Percentiles rank a stretch among this genome's conserved stretches.
These are phyloP conservation scores for Agonopterix heracliana DNA, from an alignment of 2,888 invertebrate genomes.

Conservation along the genomic window DNA sequence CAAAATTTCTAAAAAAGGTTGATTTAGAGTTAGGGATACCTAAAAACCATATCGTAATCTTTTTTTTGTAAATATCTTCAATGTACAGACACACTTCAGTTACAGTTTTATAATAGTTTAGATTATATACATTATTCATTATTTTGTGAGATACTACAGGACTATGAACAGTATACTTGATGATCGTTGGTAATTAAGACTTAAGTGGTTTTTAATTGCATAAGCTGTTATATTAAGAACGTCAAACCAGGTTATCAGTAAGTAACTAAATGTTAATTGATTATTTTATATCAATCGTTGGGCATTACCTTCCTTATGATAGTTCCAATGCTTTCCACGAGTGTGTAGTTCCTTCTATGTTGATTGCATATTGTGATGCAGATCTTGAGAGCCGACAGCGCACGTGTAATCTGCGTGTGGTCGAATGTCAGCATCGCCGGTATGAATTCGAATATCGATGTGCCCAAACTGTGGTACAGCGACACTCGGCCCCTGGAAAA, in stretches of 20 bases:
- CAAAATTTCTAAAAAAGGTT: no score
- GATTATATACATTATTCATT: no score
- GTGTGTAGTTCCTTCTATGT: slow-evolving; percentile 80
- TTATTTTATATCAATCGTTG: not conserved
- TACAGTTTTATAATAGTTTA: no score
- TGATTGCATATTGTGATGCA: slow-evolving; percentile 87
- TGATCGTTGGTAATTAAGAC: no score
- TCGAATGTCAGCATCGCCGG: slow-evolving; percentile 97
- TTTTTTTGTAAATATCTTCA: no score
- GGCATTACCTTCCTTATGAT: slow-evolving; percentile 76
- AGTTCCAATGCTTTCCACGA: slow-evolving; percentile 89
- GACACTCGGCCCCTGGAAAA: slow-evolving; percentile 82
- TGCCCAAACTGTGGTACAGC: slow-evolving; percentile 94
- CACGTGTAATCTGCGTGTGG: slow-evolving; percentile 82
- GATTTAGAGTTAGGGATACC: no score
- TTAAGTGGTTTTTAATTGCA: no score
- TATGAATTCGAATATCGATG: slow-evolving; percentile 91
- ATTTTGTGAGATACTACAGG: no score
- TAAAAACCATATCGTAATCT: no score
- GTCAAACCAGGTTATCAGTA: not conserved
- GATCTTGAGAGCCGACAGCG: slow-evolving; percentile 84
- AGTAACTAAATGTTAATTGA: not conserved
- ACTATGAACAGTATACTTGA: no score
- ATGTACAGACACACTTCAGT: no score
- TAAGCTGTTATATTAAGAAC: no score